Evolutionary conservation across 2,113 vertebrate genomes (phyloP), one percentile per base, ranked within the genome.

Genomic region (Cavia aperea): DNA sequence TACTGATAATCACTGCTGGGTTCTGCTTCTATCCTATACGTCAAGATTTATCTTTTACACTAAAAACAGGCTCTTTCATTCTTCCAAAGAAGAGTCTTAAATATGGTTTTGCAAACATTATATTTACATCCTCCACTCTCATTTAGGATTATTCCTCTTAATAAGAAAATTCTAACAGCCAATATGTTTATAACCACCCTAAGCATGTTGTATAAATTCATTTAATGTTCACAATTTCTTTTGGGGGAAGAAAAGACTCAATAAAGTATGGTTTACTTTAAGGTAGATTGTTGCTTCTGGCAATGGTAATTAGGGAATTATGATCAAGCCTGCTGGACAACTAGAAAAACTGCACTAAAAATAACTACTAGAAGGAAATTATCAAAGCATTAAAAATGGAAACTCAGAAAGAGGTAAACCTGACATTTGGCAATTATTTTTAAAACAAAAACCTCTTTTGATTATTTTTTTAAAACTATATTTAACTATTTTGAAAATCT

Each of bases 91-190:
- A 24, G 19, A 62, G 10, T 24, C 75, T 81, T 62, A 88, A 75
- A 18, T 81, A 58, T 39, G 31, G 60, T 23, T 66, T 84, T 65
- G 56, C 66, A 83, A 93, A 83, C 19, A 33, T 31, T 90, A 18
- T 72, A 36, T 49, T 66, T 56, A 60, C 12, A 78, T 54, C 2
- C 56, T 84, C 21, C 5, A 84, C 36, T n/a, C 60, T 24, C 1
- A 56, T 1, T 49, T 14, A 56, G 24, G n/a, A 78, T 33, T 33
- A 46, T 56, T 23, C 9, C 26, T 86, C 39, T 78, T 88, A 58
- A 60, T 31, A 79, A 91, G 75, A 90, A 75, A 83, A 93, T 91
- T 86, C 85, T 79, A 81, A 79, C 31, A 82, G 4, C 24, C 36
- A 73, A 68, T 4, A 91, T 24, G 39, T 31, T 33, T 51, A 62